Evolutionary conservation across 1,140 invertebrate genomes (phyloP).

Genomic region (Papilio machaon): DNA sequence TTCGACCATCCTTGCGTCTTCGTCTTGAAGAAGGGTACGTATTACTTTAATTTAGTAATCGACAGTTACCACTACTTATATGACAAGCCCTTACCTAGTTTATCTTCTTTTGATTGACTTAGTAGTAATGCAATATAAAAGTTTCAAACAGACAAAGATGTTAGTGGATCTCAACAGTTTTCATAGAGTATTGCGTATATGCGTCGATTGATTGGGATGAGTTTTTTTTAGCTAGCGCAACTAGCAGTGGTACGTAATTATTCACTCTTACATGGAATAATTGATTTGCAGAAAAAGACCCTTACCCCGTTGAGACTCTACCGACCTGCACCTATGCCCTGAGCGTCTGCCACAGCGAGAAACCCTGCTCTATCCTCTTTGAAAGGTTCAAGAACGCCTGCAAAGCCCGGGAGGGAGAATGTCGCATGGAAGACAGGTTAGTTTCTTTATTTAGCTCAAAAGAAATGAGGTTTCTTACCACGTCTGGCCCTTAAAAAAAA

Average conservation of each 20-base stretch:
- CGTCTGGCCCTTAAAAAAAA: too few relatives aligned
- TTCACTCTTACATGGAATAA: not conserved
- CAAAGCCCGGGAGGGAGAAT: constrained; percentile 91
- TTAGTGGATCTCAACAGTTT: too few relatives aligned
- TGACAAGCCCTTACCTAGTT: not conserved
- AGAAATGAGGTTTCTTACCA: too few relatives aligned
- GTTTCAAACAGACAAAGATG: too few relatives aligned
- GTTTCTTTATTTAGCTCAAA: not conserved
- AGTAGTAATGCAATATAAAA: too few relatives aligned
- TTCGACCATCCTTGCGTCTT: constrained; percentile 96
- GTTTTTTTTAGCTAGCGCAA: too few relatives aligned
- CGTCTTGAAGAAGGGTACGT: constrained; percentile 91
- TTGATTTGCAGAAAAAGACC: constrained; percentile 89
- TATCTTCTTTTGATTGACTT: too few relatives aligned
- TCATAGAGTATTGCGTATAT: too few relatives aligned
- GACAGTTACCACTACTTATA: constrained; percentile 36
- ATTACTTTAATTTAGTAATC: not conserved
- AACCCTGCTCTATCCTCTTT: constrained; percentile 89
- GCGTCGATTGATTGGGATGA: too few relatives aligned
- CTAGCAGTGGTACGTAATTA: too few relatives aligned
- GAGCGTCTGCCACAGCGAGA: constrained; percentile 89
- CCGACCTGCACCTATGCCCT: constrained; percentile 94
- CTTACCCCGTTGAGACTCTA: constrained; percentile 91
- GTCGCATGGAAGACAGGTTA: constrained; percentile 93
- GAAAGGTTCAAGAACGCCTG: constrained; percentile 93